These are phyloP conservation scores for Tetragonisca angustula DNA, from an alignment of 2,888 invertebrate species.

Conservation along the genomic window DNA sequence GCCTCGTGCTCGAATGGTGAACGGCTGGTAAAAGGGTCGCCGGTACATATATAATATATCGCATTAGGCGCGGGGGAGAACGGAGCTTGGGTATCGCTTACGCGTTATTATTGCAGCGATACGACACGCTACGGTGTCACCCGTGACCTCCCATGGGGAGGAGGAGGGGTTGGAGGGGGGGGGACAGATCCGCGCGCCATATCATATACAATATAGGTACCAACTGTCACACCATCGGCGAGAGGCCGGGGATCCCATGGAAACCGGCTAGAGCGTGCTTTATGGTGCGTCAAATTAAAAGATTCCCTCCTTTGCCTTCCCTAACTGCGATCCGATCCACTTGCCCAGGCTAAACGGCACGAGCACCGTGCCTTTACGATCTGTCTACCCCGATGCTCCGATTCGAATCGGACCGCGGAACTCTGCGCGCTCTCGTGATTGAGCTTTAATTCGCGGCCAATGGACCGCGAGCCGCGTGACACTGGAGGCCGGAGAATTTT, in stretches of 20 bases:
- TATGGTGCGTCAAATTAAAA: conserved; percentile 84
- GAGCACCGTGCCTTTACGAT: conserved; percentile 39
- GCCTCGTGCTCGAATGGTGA: conserved; percentile 47
- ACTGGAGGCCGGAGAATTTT: background rate
- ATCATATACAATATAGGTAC: conserved; percentile 80
- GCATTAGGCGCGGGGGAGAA: conserved; percentile 75
- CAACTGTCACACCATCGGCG: conserved; percentile 79
- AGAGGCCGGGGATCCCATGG: conserved; percentile 69
- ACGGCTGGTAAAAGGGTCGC: conserved; percentile 54
- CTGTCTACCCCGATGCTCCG: conserved; percentile 32
- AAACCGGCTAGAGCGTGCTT: conserved; percentile 81
- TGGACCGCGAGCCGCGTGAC: conserved; percentile 36
- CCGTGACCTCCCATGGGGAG: conserved; percentile 82
- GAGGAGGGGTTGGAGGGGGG: too few species aligned
- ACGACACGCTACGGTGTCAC: conserved; percentile 82
- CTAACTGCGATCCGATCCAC: conserved; percentile 81
- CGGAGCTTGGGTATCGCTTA: conserved; percentile 80
- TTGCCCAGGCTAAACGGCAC: conserved; percentile 46
- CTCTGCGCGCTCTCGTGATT: background rate
- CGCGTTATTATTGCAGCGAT: conserved; percentile 84
- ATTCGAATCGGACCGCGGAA: conserved; percentile 28
- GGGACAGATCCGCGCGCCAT: conserved; percentile 61
- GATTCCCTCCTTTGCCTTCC: conserved; percentile 82
- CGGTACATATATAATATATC: conserved; percentile 74
- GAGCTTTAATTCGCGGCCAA: conserved; percentile 73